phyloP scores from a whole-genome alignment of 2,113 vertebrate genomes.

The Sphyrna mokarran region DNA sequence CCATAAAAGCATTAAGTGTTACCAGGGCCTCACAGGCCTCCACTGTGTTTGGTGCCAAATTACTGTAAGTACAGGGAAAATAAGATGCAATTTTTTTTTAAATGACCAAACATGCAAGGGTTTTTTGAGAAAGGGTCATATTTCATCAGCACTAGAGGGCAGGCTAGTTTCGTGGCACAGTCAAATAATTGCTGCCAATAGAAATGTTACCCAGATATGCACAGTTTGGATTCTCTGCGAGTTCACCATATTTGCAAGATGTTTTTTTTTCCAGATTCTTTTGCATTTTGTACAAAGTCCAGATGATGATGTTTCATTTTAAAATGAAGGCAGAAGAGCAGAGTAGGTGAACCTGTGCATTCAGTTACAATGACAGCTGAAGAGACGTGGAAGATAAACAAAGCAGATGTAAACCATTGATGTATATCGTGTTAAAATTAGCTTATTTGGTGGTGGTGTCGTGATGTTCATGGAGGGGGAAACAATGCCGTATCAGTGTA shows the following conservation, averaged over 20 bases:
- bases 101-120: background rate
- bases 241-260: background rate
- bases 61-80: slow-evolving; percentile 66
- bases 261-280: background rate
- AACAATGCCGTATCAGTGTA: background rate
- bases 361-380: background rate
- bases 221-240: background rate
- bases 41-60: slow-evolving; percentile 93
- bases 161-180: background rate
- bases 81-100: background rate
- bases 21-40: slow-evolving; percentile 84
- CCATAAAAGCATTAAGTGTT: slow-evolving; percentile 89
- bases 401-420: background rate
- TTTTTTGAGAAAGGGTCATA: background rate
- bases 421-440: background rate
- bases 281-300: background rate
- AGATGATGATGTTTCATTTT: background rate
- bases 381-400: background rate
- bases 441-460: background rate
- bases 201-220: background rate
- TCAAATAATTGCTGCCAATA: background rate
- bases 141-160: slow-evolving; percentile 14
- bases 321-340: background rate
- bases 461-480: background rate
- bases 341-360: background rate